These are phyloP conservation scores for Artibeus jamaicensis DNA, from an alignment of 2,797 vertebrate species.

Conservation along the genomic window DNA sequence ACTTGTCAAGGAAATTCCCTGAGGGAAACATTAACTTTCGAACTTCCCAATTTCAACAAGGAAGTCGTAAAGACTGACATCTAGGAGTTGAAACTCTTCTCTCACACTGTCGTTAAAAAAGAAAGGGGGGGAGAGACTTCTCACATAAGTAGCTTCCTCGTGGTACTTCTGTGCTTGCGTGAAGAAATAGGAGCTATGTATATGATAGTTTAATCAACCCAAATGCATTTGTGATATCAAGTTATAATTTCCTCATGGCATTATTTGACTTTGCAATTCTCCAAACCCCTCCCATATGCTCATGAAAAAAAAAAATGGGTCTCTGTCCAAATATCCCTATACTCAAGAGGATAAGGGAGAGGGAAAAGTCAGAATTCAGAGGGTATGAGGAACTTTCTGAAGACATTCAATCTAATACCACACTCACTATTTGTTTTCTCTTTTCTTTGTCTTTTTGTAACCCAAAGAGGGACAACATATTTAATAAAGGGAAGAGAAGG, in stretches of 20 bases:
- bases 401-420: not conserved
- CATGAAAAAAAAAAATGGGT: constrained; percentile 48
- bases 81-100: constrained; percentile 50
- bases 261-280: constrained; percentile 68
- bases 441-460: not conserved
- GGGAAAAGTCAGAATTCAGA: not conserved
- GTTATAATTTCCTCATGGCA: constrained; percentile 59
- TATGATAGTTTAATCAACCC: constrained; percentile 56
- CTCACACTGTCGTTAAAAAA: constrained; percentile 6
- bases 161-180: not conserved
- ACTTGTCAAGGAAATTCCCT: constrained; percentile 57
- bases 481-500: constrained; percentile 16
- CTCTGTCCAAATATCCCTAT: not conserved
- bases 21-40: constrained; percentile 53
- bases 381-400: not conserved
- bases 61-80: constrained; percentile 53
- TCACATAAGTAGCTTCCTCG: not conserved
- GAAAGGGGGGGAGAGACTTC: not conserved
- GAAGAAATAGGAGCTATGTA: constrained; percentile 58
- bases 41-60: constrained; percentile 49
- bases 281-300: constrained; percentile 29
- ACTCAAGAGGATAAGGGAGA: constrained; percentile 9
- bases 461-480: not conserved
- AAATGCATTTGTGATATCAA: constrained; percentile 43
- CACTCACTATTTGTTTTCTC: not conserved